Evolutionary conservation across 2,113 vertebrate species (phyloP).

Genomic region (Vanacampus margaritifer): DNA sequence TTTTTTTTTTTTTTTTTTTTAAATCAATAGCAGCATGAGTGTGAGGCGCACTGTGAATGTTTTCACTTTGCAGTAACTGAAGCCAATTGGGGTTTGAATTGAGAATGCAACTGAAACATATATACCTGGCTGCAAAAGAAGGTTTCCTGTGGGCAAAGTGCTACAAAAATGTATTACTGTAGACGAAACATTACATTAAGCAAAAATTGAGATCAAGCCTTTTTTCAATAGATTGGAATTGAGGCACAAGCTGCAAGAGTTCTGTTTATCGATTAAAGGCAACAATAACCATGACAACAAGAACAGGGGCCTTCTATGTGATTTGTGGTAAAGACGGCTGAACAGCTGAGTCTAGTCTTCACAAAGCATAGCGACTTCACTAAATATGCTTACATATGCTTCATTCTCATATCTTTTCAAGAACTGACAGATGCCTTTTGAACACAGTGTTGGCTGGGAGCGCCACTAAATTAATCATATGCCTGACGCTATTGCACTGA

Average conservation of each 20-base stretch:
- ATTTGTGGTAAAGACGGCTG: conserved; percentile 1
- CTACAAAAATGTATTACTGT: not conserved
- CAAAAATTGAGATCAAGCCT: not conserved
- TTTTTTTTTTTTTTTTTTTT: not conserved
- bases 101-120: not conserved
- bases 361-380: conserved; percentile 18
- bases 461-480: conserved; percentile 43
- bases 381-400: conserved; percentile 30
- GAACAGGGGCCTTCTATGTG: conserved; percentile 4
- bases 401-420: conserved; percentile 19
- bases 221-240: not conserved
- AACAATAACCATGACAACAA: conserved; percentile 20
- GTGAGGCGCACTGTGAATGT: not conserved
- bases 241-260: conserved; percentile 2
- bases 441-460: conserved; percentile 30
- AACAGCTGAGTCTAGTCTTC: conserved; percentile 15
- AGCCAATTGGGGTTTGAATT: not conserved
- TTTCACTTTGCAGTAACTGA: not conserved
- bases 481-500: conserved; percentile 27
- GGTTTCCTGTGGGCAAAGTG: not conserved
- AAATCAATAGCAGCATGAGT: conserved; percentile 3
- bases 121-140: not conserved
- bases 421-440: conserved; percentile 40
- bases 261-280: conserved; percentile 15
- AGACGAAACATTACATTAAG: not conserved